Percentiles rank a stretch among this genome's conserved stretches.
Evolutionary conservation across 2,888 invertebrate species (phyloP).

Genomic region (Diadegma fenestrale): DNA sequence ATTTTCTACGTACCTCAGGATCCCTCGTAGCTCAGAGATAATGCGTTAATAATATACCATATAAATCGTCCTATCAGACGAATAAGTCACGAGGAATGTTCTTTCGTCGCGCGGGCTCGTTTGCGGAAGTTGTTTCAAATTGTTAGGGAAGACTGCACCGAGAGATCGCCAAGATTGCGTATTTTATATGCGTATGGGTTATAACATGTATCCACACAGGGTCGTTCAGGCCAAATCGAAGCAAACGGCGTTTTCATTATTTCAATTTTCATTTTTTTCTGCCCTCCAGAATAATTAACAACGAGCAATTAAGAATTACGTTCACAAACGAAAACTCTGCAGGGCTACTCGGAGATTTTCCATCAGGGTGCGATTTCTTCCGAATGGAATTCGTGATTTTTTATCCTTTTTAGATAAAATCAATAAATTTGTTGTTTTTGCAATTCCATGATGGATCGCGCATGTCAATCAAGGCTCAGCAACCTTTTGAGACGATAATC

Average conservation of each 20-base stretch:
- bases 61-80: constrained; percentile 68
- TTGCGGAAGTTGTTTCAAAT: constrained; percentile 68
- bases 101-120: constrained; percentile 62
- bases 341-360: too few species aligned
- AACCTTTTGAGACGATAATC: neutral
- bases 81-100: constrained; percentile 67
- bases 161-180: constrained; percentile 67
- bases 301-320: too few species aligned
- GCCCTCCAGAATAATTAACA: too few species aligned
- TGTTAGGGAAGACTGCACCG: constrained; percentile 64
- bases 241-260: neutral
- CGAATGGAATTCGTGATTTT: too few species aligned
- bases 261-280: neutral
- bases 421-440: too few species aligned
- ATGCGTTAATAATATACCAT: constrained; percentile 66
- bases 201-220: constrained; percentile 22
- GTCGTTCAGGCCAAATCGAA: constrained; percentile 2
- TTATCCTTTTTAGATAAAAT: too few species aligned
- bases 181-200: constrained; percentile 62
- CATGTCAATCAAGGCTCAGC: too few species aligned
- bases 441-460: too few species aligned
- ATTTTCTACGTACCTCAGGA: constrained; percentile 46
- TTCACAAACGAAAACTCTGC: too few species aligned
- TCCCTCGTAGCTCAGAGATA: constrained; percentile 60
- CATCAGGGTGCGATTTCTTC: too few species aligned